Evolutionary conservation across 2,797 vertebrate genomes (phyloP).

Genomic region (Sternarchorhynchus goeldii): DNA sequence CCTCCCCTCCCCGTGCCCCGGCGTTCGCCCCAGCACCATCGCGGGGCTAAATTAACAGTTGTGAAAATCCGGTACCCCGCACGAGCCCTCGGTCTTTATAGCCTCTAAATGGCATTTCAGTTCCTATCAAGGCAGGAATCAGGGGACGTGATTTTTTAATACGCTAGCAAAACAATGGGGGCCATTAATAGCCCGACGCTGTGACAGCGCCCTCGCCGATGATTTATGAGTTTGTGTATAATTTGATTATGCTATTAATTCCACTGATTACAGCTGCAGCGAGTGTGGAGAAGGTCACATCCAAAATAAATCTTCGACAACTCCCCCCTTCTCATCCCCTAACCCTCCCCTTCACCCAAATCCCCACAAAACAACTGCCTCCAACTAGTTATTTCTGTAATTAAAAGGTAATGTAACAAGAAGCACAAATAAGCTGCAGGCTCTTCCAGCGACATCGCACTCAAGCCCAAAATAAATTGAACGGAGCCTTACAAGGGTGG

Average conservation of each 20-base stretch:
- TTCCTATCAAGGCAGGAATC: slow-evolving; percentile 77
- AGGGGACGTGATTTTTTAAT: slow-evolving; percentile 77
- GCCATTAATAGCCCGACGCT: slow-evolving; percentile 78
- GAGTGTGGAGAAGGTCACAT: slow-evolving; percentile 86
- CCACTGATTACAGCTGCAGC: slow-evolving; percentile 83
- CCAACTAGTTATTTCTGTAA: slow-evolving; percentile 85
- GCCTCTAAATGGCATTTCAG: slow-evolving; percentile 82
- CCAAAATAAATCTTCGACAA: slow-evolving; percentile 85
- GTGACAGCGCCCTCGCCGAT: slow-evolving; percentile 76
- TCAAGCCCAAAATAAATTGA: slow-evolving; percentile 51
- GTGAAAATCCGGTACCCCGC: slow-evolving; percentile 74
- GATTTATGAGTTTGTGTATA: slow-evolving; percentile 89
- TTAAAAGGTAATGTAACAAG: slow-evolving; percentile 85
- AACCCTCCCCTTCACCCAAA: slow-evolving; percentile 56
- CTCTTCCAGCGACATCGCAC: slow-evolving; percentile 58
- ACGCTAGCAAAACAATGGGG: slow-evolving; percentile 79
- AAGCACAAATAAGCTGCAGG: slow-evolving; percentile 76
- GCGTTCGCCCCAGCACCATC: slow-evolving; percentile 62
- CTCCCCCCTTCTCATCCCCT: slow-evolving; percentile 64
- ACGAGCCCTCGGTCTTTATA: slow-evolving; percentile 62
- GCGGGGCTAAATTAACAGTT: slow-evolving; percentile 82
- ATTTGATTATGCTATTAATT: slow-evolving; percentile 94
- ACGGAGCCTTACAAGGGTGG: slow-evolving; percentile 26
- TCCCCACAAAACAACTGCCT: slow-evolving; percentile 80
- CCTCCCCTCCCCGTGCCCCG: slow-evolving; percentile 74